Evolutionary conservation across 2,888 invertebrate genomes (phyloP).

Genomic region (Schizotus pectinicornis): DNA sequence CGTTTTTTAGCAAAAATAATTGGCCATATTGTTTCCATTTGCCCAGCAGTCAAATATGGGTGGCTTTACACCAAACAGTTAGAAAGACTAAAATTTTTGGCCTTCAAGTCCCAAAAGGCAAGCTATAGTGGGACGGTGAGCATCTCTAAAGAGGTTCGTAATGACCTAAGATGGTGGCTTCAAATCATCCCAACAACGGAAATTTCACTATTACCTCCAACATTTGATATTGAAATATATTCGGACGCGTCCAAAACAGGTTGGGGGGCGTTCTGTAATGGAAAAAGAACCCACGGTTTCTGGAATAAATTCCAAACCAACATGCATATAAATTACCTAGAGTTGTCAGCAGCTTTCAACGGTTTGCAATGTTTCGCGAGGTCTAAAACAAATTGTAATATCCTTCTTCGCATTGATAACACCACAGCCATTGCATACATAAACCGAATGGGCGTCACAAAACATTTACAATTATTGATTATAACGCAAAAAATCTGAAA

Average conservation of each 20-base stretch:
- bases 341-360: constrained; percentile 36
- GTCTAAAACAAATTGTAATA: constrained; percentile 22
- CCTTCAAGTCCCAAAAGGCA: too few species aligned
- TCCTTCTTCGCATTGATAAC: constrained; percentile 36
- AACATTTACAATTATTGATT: constrained; percentile 31
- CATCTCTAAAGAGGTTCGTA: too few species aligned
- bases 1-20: too few species aligned
- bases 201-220: too few species aligned
- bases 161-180: too few species aligned
- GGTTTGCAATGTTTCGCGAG: constrained; percentile 38
- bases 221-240: not conserved
- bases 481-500: constrained; percentile 39
- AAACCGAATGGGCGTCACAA: constrained; percentile 35
- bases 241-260: constrained; percentile 36
- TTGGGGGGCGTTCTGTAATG: constrained; percentile 35
- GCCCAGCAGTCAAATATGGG: too few species aligned
- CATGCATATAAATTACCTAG: constrained; percentile 43
- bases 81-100: too few species aligned
- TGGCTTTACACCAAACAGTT: too few species aligned
- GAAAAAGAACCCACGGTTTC: constrained; percentile 25
- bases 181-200: too few species aligned
- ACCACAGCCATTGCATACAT: constrained; percentile 36
- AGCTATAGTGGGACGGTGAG: too few species aligned
- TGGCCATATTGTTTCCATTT: too few species aligned
- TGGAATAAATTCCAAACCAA: constrained; percentile 34